These are phyloP conservation scores for Dendrolimus houi DNA, from an alignment of 2,888 invertebrate genomes.

Conservation along the genomic window DNA sequence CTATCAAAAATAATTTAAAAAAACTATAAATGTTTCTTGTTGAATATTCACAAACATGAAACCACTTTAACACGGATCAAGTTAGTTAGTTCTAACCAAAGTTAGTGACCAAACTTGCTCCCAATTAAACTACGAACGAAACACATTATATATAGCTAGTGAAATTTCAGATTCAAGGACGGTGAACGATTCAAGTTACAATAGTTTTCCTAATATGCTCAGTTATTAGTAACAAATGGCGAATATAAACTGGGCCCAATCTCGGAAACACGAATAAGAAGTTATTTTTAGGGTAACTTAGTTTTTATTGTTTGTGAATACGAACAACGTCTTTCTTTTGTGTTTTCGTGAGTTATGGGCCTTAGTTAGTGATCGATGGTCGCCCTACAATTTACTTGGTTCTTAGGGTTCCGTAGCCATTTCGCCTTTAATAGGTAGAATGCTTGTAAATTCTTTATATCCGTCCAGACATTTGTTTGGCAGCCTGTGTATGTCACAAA, in stretches of 20 bases:
- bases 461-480: no score
- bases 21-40: no score
- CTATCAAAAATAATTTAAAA: no score
- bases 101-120: background rate
- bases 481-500: no score
- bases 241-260: background rate
- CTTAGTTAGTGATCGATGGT: slow-evolving; percentile 16
- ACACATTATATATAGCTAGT: background rate
- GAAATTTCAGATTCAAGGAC: background rate
- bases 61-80: no score
- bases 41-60: no score
- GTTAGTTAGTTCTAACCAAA: background rate
- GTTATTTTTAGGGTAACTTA: background rate
- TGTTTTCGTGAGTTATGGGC: slow-evolving; percentile 12
- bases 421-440: no score
- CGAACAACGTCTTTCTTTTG: slow-evolving; percentile 12
- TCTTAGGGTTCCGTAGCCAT: no score
- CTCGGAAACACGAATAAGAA: background rate
- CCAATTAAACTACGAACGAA: background rate
- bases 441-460: no score
- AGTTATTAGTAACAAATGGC: background rate
- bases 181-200: background rate
- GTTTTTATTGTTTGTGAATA: slow-evolving; percentile 14
- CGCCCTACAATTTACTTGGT: background rate
- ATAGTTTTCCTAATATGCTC: background rate